Evolutionary conservation across 1,140 invertebrate species (phyloP).

Genomic region (Aleiodes sp.): DNA sequence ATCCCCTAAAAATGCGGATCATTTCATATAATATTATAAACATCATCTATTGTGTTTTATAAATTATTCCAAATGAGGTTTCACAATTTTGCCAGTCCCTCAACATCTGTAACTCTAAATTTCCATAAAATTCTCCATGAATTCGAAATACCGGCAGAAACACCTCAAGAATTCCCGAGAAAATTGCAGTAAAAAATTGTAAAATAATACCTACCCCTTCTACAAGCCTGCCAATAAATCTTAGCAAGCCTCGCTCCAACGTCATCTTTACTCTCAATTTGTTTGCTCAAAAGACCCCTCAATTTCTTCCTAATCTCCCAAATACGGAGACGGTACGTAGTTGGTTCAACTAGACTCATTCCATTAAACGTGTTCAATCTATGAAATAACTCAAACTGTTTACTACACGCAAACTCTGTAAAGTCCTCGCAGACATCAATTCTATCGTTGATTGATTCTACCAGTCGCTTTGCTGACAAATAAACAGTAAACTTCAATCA

Average conservation of each 20-base stretch:
- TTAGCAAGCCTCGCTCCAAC: slow-evolving; percentile 22
- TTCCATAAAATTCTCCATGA: too few species aligned
- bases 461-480: slow-evolving; percentile 22
- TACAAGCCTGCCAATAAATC: slow-evolving; percentile 35
- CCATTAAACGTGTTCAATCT: neutral
- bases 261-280: slow-evolving; percentile 1
- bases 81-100: too few species aligned
- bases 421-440: slow-evolving; percentile 36
- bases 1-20: too few species aligned
- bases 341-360: neutral
- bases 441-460: slow-evolving; percentile 22
- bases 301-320: slow-evolving; percentile 24
- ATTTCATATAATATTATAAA: too few species aligned
- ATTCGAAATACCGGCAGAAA: too few species aligned
- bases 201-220: slow-evolving; percentile 26
- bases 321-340: slow-evolving; percentile 23
- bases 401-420: slow-evolving; percentile 34
- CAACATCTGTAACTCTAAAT: too few species aligned
- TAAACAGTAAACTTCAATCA: neutral
- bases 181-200: slow-evolving; percentile 2
- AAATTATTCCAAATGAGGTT: too few species aligned
- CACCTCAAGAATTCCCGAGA: too few species aligned
- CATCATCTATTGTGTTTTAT: too few species aligned
- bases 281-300: slow-evolving; percentile 21
- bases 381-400: slow-evolving; percentile 30